A percentile compares a stretch with the other conserved stretches of the same genome.
phyloP scores from a whole-genome alignment of 2,113 vertebrate genomes.

The Oostethus manadensis region DNA sequence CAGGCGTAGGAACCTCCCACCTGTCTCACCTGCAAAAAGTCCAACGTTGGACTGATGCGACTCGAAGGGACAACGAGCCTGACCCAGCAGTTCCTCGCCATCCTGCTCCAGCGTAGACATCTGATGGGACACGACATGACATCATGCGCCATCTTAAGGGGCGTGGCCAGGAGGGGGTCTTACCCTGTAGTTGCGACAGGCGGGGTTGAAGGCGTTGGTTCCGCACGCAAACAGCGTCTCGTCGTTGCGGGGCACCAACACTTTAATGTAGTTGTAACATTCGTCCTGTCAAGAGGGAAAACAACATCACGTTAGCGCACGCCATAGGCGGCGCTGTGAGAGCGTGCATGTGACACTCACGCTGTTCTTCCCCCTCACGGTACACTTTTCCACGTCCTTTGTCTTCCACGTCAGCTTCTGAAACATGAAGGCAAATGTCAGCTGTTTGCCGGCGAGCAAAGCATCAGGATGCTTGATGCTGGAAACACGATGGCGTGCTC shows the following conservation, averaged over 20 bases:
- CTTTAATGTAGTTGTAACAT: constrained; percentile 94
- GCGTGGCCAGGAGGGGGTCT: not conserved
- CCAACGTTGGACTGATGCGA: constrained; percentile 86
- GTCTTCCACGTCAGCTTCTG: constrained; percentile 80
- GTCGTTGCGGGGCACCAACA: constrained; percentile 83
- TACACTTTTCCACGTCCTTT: constrained; percentile 77
- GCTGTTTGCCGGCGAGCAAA: constrained; percentile 9
- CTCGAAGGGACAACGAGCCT: constrained; percentile 89
- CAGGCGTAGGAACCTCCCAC: not conserved
- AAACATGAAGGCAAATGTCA: constrained; percentile 38
- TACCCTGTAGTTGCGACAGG: constrained; percentile 91
- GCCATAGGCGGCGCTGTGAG: accelerated
- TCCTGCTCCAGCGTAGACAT: constrained; percentile 81
- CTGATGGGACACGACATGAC: constrained; percentile 36
- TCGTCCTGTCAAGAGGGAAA: constrained; percentile 74
- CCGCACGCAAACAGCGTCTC: constrained; percentile 86
- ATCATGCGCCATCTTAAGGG: not conserved
- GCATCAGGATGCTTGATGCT: not conserved
- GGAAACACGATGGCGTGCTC: not conserved
- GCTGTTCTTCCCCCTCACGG: constrained; percentile 77
- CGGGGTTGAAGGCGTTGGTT: constrained; percentile 90
- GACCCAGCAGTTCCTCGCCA: constrained; percentile 85
- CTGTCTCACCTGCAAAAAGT: constrained; percentile 82
- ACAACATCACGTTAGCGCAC: not conserved
- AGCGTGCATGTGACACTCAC: constrained; percentile 58